Conservation (phyloP, 1,140 invertebrate genomes). For the Campoletis sonorensis region DNA sequence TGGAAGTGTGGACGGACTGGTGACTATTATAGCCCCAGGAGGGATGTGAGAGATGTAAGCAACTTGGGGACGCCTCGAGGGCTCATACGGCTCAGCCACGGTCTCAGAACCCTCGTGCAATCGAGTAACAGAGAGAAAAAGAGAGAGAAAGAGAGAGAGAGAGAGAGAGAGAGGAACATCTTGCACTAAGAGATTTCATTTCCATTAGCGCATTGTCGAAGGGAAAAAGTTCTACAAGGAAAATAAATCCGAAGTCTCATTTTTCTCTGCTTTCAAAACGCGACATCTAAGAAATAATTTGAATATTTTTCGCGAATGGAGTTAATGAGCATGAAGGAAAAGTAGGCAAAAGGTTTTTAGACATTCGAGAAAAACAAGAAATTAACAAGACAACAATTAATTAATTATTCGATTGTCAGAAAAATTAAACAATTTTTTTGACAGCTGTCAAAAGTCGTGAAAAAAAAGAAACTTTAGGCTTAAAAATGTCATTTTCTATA, state of each 20-base stretch:
- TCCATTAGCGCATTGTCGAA: constrained; percentile 60
- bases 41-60: not conserved
- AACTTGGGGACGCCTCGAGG: not conserved
- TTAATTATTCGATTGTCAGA: too few relatives aligned
- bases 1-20: not conserved
- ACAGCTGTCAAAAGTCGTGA: too few relatives aligned
- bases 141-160: not conserved
- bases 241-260: not conserved
- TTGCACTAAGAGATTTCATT: constrained; percentile 65
- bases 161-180: constrained; percentile 13
- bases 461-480: too few relatives aligned
- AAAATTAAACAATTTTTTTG: too few relatives aligned
- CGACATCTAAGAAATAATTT: too few relatives aligned
- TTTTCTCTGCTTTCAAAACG: too few relatives aligned
- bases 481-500: too few relatives aligned
- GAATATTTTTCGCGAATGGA: too few relatives aligned
- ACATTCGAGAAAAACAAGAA: too few relatives aligned
- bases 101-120: not conserved
- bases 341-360: too few relatives aligned
- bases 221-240: constrained; percentile 53
- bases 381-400: too few relatives aligned
- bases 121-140: not conserved
- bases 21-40: not conserved
- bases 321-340: too few relatives aligned
- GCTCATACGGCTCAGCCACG: not conserved